Evolutionary conservation across 2,113 vertebrate genomes (phyloP).

Genomic region (Fregata magnificens): DNA sequence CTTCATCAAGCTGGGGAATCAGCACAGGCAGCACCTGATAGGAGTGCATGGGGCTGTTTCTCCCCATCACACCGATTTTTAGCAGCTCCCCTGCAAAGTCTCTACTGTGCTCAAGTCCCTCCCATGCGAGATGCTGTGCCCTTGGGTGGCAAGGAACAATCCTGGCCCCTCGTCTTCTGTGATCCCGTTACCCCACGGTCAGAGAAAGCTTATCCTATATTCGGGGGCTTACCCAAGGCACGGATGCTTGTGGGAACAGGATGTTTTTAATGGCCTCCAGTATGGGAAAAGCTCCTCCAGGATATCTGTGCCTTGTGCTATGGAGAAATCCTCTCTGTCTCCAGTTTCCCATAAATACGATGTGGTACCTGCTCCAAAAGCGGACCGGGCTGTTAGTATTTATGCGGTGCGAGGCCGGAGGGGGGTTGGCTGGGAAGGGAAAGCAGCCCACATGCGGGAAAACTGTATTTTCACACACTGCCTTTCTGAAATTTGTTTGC

Average conservation of each 20-base stretch:
- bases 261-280: not conserved
- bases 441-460: not conserved
- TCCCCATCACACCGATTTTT: not conserved
- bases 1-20: not conserved
- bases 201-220: not conserved
- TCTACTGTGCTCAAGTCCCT: not conserved
- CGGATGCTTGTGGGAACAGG: not conserved
- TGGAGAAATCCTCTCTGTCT: not conserved
- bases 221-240: not conserved
- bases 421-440: not conserved
- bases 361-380: not conserved
- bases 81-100: not conserved
- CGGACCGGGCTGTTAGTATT: not conserved
- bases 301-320: no score
- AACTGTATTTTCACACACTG: not conserved
- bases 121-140: not conserved
- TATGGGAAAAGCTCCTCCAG: not conserved
- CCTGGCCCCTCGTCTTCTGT: not conserved
- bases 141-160: not conserved
- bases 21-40: not conserved
- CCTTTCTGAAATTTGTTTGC: not conserved
- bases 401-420: not conserved
- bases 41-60: fast-evolving
- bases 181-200: not conserved
- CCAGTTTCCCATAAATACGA: fast-evolving